Percentiles rank a stretch among this genome's conserved stretches.
Evolutionary conservation across 2,888 invertebrate species (phyloP).

Genomic region (Rutpela maculata): DNA sequence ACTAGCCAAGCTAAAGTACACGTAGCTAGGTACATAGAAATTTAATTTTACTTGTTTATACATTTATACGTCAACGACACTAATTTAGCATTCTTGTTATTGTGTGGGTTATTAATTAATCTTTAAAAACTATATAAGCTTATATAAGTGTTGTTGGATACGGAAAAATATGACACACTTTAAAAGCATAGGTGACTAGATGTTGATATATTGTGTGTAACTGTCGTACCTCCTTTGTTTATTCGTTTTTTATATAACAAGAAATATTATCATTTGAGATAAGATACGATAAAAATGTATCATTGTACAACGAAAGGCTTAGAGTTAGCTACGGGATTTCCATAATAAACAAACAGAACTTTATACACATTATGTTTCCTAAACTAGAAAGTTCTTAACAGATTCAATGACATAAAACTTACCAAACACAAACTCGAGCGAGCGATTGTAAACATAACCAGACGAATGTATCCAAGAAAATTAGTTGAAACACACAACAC

Average conservation of each 20-base stretch:
- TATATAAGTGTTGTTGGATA: not conserved
- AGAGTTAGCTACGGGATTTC: slow-evolving; percentile 8
- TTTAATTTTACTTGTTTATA: not conserved
- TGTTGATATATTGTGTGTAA: slow-evolving; percentile 1
- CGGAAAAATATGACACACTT: slow-evolving; percentile 6
- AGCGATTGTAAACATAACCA: slow-evolving; percentile 14
- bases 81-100: not conserved
- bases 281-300: slow-evolving; percentile 26
- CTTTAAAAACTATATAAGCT: not conserved
- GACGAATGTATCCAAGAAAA: not conserved
- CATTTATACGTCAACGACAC: not conserved
- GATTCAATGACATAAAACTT: slow-evolving; percentile 28
- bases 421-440: slow-evolving; percentile 17
- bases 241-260: not conserved
- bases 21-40: not conserved
- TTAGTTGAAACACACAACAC: slow-evolving; percentile 4
- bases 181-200: slow-evolving; percentile 18
- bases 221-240: not conserved
- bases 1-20: not conserved
- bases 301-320: not conserved
- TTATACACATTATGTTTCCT: slow-evolving; percentile 14
- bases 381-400: slow-evolving; percentile 27
- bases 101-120: not conserved
- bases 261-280: slow-evolving; percentile 1
- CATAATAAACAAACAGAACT: slow-evolving; percentile 33